Base-by-base conservation (phyloP, 2,888 invertebrate species). In the Ceramica pisi region DNA sequence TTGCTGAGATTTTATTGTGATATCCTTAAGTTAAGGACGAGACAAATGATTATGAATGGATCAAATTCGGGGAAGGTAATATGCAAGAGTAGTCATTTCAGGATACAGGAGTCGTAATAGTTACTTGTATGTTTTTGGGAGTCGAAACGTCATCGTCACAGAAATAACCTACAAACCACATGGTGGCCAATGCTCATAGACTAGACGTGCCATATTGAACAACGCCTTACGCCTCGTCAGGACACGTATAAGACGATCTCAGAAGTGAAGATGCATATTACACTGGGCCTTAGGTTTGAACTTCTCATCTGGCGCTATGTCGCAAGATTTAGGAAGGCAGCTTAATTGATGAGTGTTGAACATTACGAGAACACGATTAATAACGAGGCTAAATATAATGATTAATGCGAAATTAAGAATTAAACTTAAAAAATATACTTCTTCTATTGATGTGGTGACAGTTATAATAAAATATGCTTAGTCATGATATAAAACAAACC, bases 141-240 rank as follows among this genome's bases (percentile, higher is more conserved):
- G 4, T 4, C 5, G 1, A 41, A 75, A n/a, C n/a, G n/a, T n/a
- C n/a, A n/a, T n/a, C n/a, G 26, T 26, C 38, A 46, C 35, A 12
- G 44, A 26, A 26, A 38, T 68, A 70, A 78, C 71, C 60, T 56
- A 71, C 21, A 78, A 71, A 55, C 26, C 60, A 50, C 71, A 78
- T 70, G 48, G 19, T 55, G 12, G 21, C 35, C 21, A 23, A 14
- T 50, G 21, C 1, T 26, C 38, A 12, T n/a, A 14, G n/a, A 38
- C 2, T n/a, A 14, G n/a, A 38, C 2, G n/a, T 73, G 23, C 26
- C 23, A 35, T 14, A 19, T 44, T 31, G 2, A 35, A 48, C n/a
- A 31, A n/a, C 10, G 5, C n/a, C 9, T 55, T 41, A 23, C 2
- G 16, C 14, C 9, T 14, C 26, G 16, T 44, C 23, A 62, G 16